These are phyloP conservation scores for Epinephelus lanceolatus DNA, from an alignment of 2,113 vertebrate species.

Conservation along the genomic window DNA sequence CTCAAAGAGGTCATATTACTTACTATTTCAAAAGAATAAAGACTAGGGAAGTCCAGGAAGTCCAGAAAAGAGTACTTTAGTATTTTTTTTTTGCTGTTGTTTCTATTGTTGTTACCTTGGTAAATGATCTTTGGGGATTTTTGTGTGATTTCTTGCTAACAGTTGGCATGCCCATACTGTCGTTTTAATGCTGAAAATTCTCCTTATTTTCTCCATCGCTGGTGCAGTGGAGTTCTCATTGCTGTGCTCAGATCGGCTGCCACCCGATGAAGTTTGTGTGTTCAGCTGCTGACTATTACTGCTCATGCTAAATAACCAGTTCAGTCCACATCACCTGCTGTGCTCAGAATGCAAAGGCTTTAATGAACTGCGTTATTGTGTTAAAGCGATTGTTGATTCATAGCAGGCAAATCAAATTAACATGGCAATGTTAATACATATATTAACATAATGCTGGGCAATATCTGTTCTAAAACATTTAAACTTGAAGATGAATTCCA, in stretches of 20 bases:
- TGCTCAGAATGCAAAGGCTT: conserved; percentile 1
- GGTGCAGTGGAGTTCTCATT: background rate
- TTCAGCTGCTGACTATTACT: background rate
- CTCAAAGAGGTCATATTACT: background rate
- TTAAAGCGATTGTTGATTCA: background rate
- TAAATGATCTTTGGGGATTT: background rate
- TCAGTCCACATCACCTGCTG: background rate
- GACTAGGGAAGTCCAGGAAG: too few species aligned
- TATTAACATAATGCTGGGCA: background rate
- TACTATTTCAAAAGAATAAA: background rate
- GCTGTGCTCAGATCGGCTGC: background rate
- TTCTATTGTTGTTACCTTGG: background rate
- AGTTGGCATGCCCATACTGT: background rate
- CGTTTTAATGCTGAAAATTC: background rate
- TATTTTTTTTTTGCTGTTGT: background rate
- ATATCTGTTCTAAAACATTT: background rate
- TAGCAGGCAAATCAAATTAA: background rate
- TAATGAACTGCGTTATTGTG: background rate
- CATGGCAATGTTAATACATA: background rate
- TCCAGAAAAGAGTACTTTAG: background rate
- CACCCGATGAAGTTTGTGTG: background rate
- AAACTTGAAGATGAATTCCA: background rate
- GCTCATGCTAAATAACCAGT: conserved; percentile 6
- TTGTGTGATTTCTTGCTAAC: background rate
- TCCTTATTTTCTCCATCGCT: too few species aligned